Evolutionary conservation across 2,113 vertebrate species (phyloP), one percentile per base, ranked within the genome.

Genomic region (Gadus chalcogrammus): DNA sequence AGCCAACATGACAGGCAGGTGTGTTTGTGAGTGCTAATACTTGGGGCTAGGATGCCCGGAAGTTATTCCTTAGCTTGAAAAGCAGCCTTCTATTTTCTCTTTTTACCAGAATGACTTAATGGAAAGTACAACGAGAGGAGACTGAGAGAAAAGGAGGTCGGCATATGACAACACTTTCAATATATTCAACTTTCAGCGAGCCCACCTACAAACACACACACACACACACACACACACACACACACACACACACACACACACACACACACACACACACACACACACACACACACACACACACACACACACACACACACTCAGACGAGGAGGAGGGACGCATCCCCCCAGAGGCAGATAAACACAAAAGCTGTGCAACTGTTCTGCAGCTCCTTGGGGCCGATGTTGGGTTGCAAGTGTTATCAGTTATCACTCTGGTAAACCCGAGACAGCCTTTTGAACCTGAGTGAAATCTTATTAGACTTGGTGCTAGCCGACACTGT

Each of bases 381-480:
- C 78, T 68, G 68, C 65, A 71, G 70, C 83, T 73, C 73, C 76
- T 78, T 79, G 27, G 65, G 79, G 79, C 74, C 65, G 70, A 82
- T 65, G 62, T 68, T 65, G 66, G 71, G 65, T 67, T 69, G 70
- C 24, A 58, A 22, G 38, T 48, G 62, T 72, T 65, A 65, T 77
- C 42, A 48, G 42, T 71, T 68, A 61, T 68, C 56, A 42, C 35
- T 62, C 71, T 27, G 65, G 13, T 69, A 70, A 83, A 73, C 73
- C 73, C 61, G 15, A 48, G 64, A 52, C 13, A 35, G 42, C 55
- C 66, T 73, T 78, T 81, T 77, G 79, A 78, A 80, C 69, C 28
- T 18, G 42, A 67, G n/a, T 61, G 72, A 82, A 81, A 84, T 80
- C 74, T 22, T 22, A 85, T 85, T 85, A 82, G 83, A 74, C 77